Evolutionary conservation across 2,888 invertebrate species (phyloP).

Genomic region (Polydrusus cervinus): DNA sequence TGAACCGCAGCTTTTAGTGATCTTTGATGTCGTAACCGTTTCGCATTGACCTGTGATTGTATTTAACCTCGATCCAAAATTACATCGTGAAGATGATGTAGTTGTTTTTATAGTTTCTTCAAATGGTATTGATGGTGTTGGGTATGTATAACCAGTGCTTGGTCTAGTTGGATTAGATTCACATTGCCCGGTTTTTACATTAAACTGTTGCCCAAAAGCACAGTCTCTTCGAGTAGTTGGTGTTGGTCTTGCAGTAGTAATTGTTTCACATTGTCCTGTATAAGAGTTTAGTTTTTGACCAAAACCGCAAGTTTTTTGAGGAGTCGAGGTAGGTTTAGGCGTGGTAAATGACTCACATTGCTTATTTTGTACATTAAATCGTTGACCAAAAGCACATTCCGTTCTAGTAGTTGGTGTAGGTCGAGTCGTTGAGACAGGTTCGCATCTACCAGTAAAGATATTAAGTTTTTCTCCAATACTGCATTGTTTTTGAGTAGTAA

Average conservation of each 20-base stretch:
- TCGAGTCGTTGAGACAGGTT: slow-evolving; percentile 49
- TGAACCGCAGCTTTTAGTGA: slow-evolving; percentile 33
- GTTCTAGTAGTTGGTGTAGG: slow-evolving; percentile 53
- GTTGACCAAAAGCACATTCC: slow-evolving; percentile 66
- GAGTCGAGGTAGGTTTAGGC: background rate
- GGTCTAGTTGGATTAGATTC: slow-evolving; percentile 25
- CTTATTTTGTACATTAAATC: background rate
- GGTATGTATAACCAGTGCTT: slow-evolving; percentile 44
- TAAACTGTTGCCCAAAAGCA: slow-evolving; percentile 34
- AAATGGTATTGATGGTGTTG: slow-evolving; percentile 42
- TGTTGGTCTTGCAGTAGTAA: slow-evolving; percentile 26
- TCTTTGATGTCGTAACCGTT: slow-evolving; percentile 53
- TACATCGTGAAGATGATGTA: slow-evolving; percentile 23
- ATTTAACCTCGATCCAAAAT: slow-evolving; percentile 27
- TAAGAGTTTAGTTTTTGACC: slow-evolving; percentile 38
- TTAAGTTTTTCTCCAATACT: slow-evolving; percentile 24
- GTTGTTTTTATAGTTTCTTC: slow-evolving; percentile 31
- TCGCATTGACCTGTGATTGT: slow-evolving; percentile 38
- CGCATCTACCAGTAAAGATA: slow-evolving; percentile 32
- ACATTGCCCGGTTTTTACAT: slow-evolving; percentile 38
- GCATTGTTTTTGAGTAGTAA: slow-evolving; percentile 51
- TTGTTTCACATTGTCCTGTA: slow-evolving; percentile 40
- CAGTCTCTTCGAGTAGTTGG: slow-evolving; percentile 24
- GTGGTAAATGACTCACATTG: slow-evolving; percentile 28
- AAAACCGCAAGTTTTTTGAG: slow-evolving; percentile 18